A percentile compares a stretch with the other conserved stretches of the same genome.
These are phyloP conservation scores for Drosophila phalerata DNA, from an alignment of 2,888 invertebrate genomes.

Conservation along the genomic window DNA sequence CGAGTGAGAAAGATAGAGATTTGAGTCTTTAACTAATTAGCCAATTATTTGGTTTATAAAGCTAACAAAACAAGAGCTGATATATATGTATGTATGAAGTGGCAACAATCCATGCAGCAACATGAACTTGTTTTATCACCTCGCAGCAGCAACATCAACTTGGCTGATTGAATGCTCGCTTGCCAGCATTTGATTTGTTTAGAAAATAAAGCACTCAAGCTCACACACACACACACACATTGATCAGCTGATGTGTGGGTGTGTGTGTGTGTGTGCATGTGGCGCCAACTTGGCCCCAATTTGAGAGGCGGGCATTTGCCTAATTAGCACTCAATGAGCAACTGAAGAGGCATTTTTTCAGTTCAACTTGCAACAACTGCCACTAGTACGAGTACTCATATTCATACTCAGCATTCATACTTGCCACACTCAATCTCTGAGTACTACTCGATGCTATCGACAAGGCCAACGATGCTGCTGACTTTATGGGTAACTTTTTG, in stretches of 20 bases:
- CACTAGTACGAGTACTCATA: constrained; percentile 12
- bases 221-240: constrained; percentile 18
- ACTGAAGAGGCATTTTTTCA: constrained; percentile 56
- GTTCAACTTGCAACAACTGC: constrained; percentile 49
- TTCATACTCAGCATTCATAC: constrained; percentile 12
- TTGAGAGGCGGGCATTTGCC: constrained; percentile 73
- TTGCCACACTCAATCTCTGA: constrained; percentile 20
- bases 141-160: constrained; percentile 53
- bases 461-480: constrained; percentile 42
- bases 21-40: constrained; percentile 55
- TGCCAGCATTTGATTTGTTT: constrained; percentile 83
- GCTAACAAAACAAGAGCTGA: constrained; percentile 29
- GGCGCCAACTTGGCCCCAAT: constrained; percentile 83
- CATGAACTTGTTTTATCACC: constrained; percentile 76
- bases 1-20: constrained; percentile 3
- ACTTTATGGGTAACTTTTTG: constrained; percentile 38
- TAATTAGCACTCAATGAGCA: constrained; percentile 79
- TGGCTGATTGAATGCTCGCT: constrained; percentile 77
- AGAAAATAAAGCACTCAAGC: constrained; percentile 73
- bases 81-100: constrained; percentile 15
- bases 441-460: constrained; percentile 48
- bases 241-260: constrained; percentile 41
- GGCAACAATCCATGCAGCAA: constrained; percentile 39
- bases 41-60: constrained; percentile 68
- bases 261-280: constrained; percentile 51